Percentiles rank a stretch among this genome's conserved stretches.
Evolutionary conservation across 30 jellyfish, hydroid and myxozoan species (phyloP).

Genomic region (Turritopsis rubra): DNA sequence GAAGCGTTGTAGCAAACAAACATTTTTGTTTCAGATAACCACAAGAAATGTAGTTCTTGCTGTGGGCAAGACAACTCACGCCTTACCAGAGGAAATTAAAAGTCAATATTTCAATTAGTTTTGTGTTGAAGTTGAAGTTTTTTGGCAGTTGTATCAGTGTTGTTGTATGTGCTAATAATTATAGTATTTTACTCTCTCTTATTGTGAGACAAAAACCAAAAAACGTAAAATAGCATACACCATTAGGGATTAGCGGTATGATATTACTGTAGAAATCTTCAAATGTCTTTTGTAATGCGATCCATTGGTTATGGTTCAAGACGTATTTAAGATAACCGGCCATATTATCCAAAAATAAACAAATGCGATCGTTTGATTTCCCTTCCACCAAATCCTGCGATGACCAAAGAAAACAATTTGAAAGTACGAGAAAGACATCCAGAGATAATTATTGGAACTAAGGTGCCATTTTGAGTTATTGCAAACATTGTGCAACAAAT

Average conservation of each 20-base stretch:
- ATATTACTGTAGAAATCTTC: constrained; percentile 69
- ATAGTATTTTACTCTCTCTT: too few relatives aligned
- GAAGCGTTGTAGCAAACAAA: not conserved
- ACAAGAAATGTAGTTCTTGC: not conserved
- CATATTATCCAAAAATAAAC: constrained; percentile 2
- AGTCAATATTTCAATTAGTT: too few relatives aligned
- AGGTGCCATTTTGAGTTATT: not conserved
- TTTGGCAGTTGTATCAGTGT: too few relatives aligned
- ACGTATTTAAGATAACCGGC: not conserved
- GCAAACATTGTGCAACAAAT: too few relatives aligned
- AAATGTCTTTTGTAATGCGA: constrained; percentile 26
- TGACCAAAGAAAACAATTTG: not conserved
- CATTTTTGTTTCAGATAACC: not conserved
- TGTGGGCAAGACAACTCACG: not conserved
- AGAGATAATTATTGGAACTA: not conserved
- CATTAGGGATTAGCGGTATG: constrained; percentile 44
- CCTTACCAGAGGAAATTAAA: too few relatives aligned
- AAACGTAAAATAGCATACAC: constrained; percentile 32
- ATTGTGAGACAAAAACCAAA: not conserved
- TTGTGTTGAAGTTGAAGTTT: too few relatives aligned
- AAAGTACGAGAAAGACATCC: not conserved
- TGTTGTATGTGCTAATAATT: too few relatives aligned
- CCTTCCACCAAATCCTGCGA: constrained; percentile 31
- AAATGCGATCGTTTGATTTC: constrained; percentile 13
- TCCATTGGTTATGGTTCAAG: constrained; percentile 22